Evolutionary conservation across 2,797 vertebrate genomes (phyloP), one percentile per base, ranked within the genome.

Genomic region (Betta splendens): DNA sequence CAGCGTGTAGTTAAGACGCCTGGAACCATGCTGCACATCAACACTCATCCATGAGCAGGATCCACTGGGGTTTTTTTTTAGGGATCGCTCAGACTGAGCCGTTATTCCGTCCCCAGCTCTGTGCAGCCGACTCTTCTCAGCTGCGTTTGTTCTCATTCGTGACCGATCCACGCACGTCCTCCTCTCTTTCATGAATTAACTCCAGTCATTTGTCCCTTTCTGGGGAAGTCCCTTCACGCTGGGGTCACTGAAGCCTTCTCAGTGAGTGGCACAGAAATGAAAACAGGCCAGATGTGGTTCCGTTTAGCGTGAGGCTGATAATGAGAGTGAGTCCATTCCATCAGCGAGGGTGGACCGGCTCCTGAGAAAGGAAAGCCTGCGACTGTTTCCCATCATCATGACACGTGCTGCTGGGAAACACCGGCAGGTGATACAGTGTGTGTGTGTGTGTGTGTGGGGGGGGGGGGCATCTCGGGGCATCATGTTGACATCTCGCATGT

Each of bases 371-470:
- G 43, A 67, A 65, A 25, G 77, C 53, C 52, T 64, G 55, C 23
- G 47, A 78, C 57, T 63, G 70, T 79, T 79, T 76, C 75, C 77
- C 77, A 77, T 83, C 72, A 43, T 52, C 66, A 64, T 39, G 44
- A 63, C 53, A 68, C 57, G 25, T 69, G 72, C 59, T 68, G 28
- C 47, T 29, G 48, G 44, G 46, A 43, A 29, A 43, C 37, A 56
- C 28, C 4, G 40, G 23, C 6, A 31, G 15, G 11, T n/a, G n/a
- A n/a, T n/a, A n/a, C n/a, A n/a, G 5, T n/a, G 31, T 10, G 57
- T 26, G 51, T 72, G 73, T 53, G 68, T 52, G 55, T 72, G 53
- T 60, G 74, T 55, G 85, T 74, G 73, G 72, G 81, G 28, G 47
- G 68, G n/a, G n/a, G n/a, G n/a, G n/a, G n/a, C n/a, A n/a, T n/a